Base-by-base conservation (phyloP, 2,888 invertebrate genomes). In the Dysmachus trigonus region DNA sequence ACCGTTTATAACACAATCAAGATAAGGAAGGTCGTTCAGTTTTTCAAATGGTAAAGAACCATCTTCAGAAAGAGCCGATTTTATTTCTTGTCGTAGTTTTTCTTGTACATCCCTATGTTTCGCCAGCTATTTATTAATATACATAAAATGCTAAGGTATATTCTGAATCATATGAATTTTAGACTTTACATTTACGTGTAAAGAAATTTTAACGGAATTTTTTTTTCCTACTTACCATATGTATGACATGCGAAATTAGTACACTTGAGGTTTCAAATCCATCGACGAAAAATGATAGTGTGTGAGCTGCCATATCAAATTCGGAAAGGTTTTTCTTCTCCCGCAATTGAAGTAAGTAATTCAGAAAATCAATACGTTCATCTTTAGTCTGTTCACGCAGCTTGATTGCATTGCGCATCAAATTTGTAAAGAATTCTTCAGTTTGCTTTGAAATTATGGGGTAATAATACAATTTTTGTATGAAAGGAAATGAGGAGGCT, bases 391-490 rank as follows among this genome's bases (percentile, higher is more conserved):
- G 83, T 1, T 89, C 88, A 0, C 92, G 89, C 0, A 90, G 82
- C 33, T 90, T 87, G 7, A 91, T 85, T 0, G 91, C 90, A 22
- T 86, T 88, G 13, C 88, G 86, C 90, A 91, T 89, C 0, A 91
- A 86, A 2, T 88, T 86, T 0, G 88, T 73, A 33, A 91, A 92
- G 81, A 90, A 91, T 0, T 51, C 8, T 33, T 90, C 97, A 89
- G 98, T 97, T 0, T 93, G 94, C 0, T 91, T 93, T 0, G 89
- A 88, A 0, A 92, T 77, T 51, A 91, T 89, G 4, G 89, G 89
- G 0, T 89, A 30, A n/a, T 89, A 90, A n/a, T 88, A 87, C 1
- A 91, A 13, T 0, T 87, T 79, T 0, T 81, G 85, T 0, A 92
- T 18, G 13, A 77, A 47, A 3, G 77, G 77, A 77, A 77, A 77